A percentile compares a stretch with the other conserved stretches of the same genome.
Evolutionary conservation across 2,888 invertebrate species (phyloP).

Genomic region (Chelonus formosanus): DNA sequence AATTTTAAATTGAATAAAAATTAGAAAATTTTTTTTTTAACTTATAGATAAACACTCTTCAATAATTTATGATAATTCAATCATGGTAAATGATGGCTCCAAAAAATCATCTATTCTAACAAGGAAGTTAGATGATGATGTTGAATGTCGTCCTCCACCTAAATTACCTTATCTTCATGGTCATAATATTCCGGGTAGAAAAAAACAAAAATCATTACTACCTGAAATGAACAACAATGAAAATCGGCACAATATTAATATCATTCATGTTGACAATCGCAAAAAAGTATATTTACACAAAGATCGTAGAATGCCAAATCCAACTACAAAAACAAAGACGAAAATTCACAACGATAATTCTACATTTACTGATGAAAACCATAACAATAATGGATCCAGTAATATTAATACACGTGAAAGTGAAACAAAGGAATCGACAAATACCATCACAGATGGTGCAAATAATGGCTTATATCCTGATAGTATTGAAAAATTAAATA

Average conservation of each 20-base stretch:
- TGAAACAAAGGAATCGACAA: background rate
- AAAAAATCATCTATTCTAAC: background rate
- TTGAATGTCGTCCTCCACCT: constrained; percentile 39
- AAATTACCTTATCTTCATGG: constrained; percentile 29
- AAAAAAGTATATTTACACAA: too few species aligned
- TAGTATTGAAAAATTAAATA: constrained; percentile 38
- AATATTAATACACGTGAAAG: background rate
- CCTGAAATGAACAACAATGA: too few species aligned
- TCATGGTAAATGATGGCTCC: background rate
- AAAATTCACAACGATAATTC: background rate
- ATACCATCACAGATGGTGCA: background rate
- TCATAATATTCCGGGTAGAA: constrained; percentile 20
- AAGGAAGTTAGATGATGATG: constrained; percentile 1
- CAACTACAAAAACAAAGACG: background rate
- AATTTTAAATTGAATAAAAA: too few species aligned
- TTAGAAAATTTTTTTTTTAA: too few species aligned
- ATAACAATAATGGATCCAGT: background rate
- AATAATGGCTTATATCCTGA: background rate
- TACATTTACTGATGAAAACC: background rate
- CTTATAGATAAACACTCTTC: too few species aligned
- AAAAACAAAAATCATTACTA: too few species aligned
- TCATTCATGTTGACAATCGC: too few species aligned
- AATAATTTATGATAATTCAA: too few species aligned
- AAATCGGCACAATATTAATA: too few species aligned
- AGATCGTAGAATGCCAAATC: too few species aligned